phyloP scores from a whole-genome alignment of 1,140 invertebrate species.

The Trichomalopsis sarcophagae region DNA sequence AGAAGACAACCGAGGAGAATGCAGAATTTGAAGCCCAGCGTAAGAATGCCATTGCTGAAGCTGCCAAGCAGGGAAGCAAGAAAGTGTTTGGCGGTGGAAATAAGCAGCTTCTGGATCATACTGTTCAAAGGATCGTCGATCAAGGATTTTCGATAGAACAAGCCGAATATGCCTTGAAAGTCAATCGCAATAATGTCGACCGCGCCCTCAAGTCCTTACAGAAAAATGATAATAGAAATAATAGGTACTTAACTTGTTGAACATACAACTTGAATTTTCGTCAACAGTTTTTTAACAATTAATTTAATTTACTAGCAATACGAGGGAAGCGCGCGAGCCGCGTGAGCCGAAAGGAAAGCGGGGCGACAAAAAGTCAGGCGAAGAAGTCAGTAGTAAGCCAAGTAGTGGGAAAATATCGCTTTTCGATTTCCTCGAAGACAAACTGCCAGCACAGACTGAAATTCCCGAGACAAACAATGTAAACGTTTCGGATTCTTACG shows the following conservation, averaged over 20 bases:
- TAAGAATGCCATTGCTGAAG: conserved; percentile 90
- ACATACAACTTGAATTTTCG: conserved; percentile 37
- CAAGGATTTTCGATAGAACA: conserved; percentile 87
- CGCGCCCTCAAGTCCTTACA: conserved; percentile 83
- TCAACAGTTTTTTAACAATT: background rate
- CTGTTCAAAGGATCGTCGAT: conserved; percentile 87
- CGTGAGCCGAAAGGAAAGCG: conserved; percentile 67
- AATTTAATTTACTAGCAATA: conserved; percentile 45
- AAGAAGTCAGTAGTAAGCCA: conserved; percentile 79
- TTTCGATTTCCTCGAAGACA: conserved; percentile 91
- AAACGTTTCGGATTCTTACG: conserved; percentile 54
- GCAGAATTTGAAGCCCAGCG: conserved; percentile 90
- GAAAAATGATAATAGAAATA: conserved; percentile 73
- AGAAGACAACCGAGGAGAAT: conserved; percentile 79
- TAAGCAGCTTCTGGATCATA: conserved; percentile 86
- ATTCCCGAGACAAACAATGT: conserved; percentile 56
- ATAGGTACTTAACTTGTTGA: conserved; percentile 54
- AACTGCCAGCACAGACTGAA: conserved; percentile 80
- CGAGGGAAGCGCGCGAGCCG: conserved; percentile 60
- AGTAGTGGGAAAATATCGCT: conserved; percentile 87
- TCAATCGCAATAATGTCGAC: conserved; percentile 84
- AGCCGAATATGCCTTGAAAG: conserved; percentile 83
- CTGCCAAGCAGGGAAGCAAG: conserved; percentile 81
- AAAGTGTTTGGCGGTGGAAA: conserved; percentile 82
- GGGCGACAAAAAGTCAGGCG: conserved; percentile 76